phyloP scores from a whole-genome alignment of 2,113 vertebrate species.

The Anser brachyrhynchus region DNA sequence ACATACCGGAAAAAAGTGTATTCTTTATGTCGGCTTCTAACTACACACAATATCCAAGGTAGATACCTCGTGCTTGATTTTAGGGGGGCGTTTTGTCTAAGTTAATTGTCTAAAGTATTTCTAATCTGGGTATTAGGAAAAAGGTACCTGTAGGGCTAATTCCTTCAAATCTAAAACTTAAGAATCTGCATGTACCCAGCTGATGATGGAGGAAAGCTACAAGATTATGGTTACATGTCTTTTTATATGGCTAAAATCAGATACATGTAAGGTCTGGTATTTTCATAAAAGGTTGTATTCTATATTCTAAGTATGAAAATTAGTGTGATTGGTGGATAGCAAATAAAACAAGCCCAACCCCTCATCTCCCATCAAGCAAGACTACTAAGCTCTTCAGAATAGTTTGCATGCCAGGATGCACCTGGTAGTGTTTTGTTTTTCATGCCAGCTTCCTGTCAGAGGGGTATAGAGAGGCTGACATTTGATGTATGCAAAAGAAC shows the following conservation, averaged over 20 bases:
- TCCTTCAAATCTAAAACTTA: not conserved
- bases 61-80: not conserved
- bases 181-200: fast-evolving
- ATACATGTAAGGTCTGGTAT: fast-evolving
- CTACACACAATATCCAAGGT: not conserved
- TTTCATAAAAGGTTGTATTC: not conserved
- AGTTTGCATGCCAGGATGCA: not conserved
- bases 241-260: not conserved
- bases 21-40: not conserved
- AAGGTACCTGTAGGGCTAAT: not conserved
- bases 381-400: not conserved
- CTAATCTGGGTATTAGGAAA: not conserved
- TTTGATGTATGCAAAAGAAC: not conserved
- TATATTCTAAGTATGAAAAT: not conserved
- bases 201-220: not conserved
- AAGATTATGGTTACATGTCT: not conserved
- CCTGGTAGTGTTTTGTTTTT: not conserved
- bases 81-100: not conserved
- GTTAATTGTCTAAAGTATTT: not conserved
- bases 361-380: not conserved
- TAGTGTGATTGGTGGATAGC: too few relatives aligned
- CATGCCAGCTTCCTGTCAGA: not conserved
- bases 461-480: not conserved
- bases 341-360: not conserved
- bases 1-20: not conserved